Evolutionary conservation across 2,888 invertebrate genomes (phyloP).

Genomic region (Bursaphelenchus okinawaensis): DNA sequence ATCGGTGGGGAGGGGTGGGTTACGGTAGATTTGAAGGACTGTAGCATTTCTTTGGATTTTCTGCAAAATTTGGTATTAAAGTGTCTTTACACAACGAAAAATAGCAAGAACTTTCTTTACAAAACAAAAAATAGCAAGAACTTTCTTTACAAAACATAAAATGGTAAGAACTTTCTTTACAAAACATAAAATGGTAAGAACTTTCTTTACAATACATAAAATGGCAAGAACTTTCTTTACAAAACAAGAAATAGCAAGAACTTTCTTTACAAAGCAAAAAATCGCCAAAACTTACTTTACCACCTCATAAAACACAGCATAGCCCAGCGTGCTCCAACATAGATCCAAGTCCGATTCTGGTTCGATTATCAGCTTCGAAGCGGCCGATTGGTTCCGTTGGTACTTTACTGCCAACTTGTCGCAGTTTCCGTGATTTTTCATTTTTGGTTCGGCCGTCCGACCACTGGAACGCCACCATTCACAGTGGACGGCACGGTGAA

Average conservation of each 20-base stretch:
- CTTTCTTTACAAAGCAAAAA: neutral
- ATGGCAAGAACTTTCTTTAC: conserved; percentile 6
- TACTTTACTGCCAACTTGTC: neutral
- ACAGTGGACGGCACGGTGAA: neutral
- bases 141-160: neutral
- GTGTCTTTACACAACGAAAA: neutral
- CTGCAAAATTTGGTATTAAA: neutral
- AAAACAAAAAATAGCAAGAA: too few relatives aligned
- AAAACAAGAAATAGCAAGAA: too few relatives aligned
- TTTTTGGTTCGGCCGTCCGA: neutral
- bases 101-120: conserved; percentile 6
- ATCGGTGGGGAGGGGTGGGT: neutral
- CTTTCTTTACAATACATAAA: neutral
- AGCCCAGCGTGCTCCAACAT: conserved; percentile 33
- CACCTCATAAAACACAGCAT: conserved; percentile 23
- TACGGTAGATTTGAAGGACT: neutral
- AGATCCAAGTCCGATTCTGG: conserved; percentile 24
- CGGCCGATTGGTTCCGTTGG: neutral
- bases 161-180: conserved; percentile 6
- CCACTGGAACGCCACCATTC: neutral
- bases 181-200: too few relatives aligned
- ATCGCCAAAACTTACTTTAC: conserved; percentile 8
- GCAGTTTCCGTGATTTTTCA: neutral
- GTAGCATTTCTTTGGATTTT: neutral
- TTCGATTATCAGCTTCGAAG: conserved; percentile 4